Percentiles rank a stretch among this genome's conserved stretches.
These are phyloP conservation scores for Ceyx melanurus DNA, from an alignment of 2,113 vertebrate species.

Conservation along the genomic window DNA sequence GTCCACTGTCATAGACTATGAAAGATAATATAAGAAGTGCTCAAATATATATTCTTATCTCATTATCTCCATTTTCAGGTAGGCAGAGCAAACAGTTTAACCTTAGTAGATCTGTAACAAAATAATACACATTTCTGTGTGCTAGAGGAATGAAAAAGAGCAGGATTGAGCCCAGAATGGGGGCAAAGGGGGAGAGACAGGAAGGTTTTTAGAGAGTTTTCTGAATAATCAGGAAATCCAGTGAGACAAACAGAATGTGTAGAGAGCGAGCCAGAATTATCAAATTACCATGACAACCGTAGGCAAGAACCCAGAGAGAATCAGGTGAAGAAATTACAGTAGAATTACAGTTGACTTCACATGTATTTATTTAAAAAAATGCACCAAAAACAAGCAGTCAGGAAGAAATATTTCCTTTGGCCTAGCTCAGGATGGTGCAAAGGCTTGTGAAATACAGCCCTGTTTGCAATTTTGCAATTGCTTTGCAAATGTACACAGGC, in stretches of 20 bases:
- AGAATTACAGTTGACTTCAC: conserved; percentile 46
- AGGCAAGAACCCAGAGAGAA: conserved; percentile 70
- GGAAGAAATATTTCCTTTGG: conserved; percentile 46
- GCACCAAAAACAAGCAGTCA: neutral
- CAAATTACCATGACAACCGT: conserved; percentile 77
- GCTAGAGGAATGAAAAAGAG: conserved; percentile 49
- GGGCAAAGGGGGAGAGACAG: neutral
- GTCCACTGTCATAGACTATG: neutral
- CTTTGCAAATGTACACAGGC: conserved; percentile 2
- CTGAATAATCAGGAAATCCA: conserved; percentile 74
- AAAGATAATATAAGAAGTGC: conserved; percentile 28
- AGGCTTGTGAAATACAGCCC: neutral
- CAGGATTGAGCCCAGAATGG: neutral
- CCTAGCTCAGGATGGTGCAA: neutral
- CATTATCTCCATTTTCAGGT: conserved; percentile 50
- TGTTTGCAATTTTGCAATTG: conserved; percentile 12
- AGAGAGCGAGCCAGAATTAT: conserved; percentile 68
- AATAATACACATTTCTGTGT: conserved; percentile 33
- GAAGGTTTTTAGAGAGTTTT: conserved; percentile 65
- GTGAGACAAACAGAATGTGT: conserved; percentile 60
- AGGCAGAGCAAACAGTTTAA: conserved; percentile 59
- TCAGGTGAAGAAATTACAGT: conserved; percentile 73
- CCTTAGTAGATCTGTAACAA: conserved; percentile 42
- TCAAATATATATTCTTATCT: conserved; percentile 15
- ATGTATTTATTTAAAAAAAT: neutral